Evolutionary conservation across 2,888 invertebrate genomes (phyloP).

Genomic region (Lamproptera curius): DNA sequence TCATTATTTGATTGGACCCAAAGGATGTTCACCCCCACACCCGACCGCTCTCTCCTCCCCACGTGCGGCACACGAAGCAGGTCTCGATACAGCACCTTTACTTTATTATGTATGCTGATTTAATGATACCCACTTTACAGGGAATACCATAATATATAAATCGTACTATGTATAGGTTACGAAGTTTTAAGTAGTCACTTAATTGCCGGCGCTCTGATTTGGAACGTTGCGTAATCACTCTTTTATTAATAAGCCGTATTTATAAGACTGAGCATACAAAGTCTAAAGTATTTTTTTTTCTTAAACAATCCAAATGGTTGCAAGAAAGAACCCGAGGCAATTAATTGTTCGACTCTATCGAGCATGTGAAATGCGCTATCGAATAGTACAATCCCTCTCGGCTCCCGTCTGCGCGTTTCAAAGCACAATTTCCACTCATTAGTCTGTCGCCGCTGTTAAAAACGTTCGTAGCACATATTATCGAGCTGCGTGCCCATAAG

Average conservation of each 20-base stretch:
- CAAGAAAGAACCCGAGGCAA: neutral
- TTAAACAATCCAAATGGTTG: neutral
- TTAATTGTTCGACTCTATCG: neutral
- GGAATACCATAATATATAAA: neutral
- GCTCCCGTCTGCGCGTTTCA: slow-evolving; percentile 4
- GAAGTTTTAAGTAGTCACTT: no score
- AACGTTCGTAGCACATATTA: slow-evolving; percentile 3
- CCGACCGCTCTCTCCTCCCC: neutral
- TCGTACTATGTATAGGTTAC: no score
- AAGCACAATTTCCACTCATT: slow-evolving; percentile 13
- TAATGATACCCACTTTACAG: neutral
- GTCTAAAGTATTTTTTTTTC: no score
- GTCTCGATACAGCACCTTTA: no score
- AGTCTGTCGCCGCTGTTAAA: slow-evolving; percentile 11
- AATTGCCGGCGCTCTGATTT: no score
- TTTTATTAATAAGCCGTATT: no score
- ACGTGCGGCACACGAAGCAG: no score
- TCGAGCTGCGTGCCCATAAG: slow-evolving; percentile 9
- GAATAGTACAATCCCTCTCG: slow-evolving; percentile 6
- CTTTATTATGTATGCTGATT: no score
- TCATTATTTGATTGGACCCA: slow-evolving; percentile 25
- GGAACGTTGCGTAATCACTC: no score
- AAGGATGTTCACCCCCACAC: slow-evolving; percentile 12
- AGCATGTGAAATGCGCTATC: slow-evolving; percentile 5
- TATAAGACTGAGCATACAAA: no score